Evolutionary conservation across 2,888 invertebrate genomes (phyloP).

Genomic region (Dilophus febrilis): DNA sequence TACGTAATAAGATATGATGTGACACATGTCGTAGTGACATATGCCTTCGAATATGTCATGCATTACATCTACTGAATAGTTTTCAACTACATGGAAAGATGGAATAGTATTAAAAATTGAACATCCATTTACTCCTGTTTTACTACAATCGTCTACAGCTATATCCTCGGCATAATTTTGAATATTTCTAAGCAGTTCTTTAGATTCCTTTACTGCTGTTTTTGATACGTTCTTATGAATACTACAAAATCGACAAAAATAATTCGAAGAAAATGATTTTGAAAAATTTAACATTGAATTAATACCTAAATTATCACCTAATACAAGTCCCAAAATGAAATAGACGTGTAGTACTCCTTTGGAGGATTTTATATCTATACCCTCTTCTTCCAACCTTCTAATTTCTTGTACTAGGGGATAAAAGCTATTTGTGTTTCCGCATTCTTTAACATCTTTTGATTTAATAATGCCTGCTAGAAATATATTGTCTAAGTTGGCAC

Average conservation of each 20-base stretch:
- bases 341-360: neutral
- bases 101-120: constrained; percentile 1
- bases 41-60: no score
- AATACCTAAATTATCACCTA: constrained; percentile 2
- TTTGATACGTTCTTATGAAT: neutral
- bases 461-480: neutral
- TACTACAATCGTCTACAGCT: neutral
- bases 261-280: neutral
- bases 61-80: neutral
- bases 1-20: no score
- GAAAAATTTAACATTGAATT: neutral
- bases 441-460: no score
- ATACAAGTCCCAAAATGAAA: neutral
- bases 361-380: neutral
- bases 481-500: no score
- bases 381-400: neutral
- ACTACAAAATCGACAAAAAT: neutral
- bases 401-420: no score
- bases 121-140: neutral
- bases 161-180: neutral
- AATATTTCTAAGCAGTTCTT: neutral
- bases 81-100: neutral
- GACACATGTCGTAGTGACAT: no score
- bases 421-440: no score
- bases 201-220: neutral